Percentiles rank a stretch among this genome's conserved stretches.
phyloP scores from a whole-genome alignment of 2,113 vertebrate genomes.

The Oryzias curvinotus region DNA sequence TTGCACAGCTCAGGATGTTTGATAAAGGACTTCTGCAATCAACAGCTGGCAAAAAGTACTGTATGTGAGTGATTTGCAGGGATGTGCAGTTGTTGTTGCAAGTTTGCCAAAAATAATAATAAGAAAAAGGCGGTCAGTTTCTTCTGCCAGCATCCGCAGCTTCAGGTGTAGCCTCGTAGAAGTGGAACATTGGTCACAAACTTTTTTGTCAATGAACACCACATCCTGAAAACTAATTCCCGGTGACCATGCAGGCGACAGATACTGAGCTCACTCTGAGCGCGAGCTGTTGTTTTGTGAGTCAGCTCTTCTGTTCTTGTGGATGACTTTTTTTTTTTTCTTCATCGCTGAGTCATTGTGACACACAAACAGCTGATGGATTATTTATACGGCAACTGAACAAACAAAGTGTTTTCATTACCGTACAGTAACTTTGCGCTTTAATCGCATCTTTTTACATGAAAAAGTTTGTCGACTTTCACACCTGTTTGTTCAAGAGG shows the following conservation, averaged over 20 bases:
- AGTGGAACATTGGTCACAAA: conserved; percentile 10
- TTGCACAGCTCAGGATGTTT: too few species aligned
- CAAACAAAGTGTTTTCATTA: conserved; percentile 5
- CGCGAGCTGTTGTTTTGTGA: conserved; percentile 63
- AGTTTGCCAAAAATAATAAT: too few species aligned
- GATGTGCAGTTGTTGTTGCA: too few species aligned
- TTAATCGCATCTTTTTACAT: too few species aligned
- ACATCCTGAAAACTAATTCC: conserved; percentile 20
- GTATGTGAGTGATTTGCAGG: too few species aligned
- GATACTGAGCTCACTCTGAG: conserved; percentile 31
- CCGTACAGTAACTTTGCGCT: too few species aligned
- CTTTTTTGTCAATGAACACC: conserved; percentile 46
- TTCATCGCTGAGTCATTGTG: conserved; percentile 58
- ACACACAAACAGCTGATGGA: conserved; percentile 39
- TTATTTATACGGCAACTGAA: conserved; percentile 52
- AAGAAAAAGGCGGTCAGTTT: too few species aligned
- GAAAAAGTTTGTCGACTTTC: too few species aligned
- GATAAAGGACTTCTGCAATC: too few species aligned
- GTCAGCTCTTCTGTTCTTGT: conserved; percentile 68
- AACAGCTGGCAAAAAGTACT: too few species aligned
- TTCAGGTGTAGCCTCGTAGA: conserved; percentile 16
- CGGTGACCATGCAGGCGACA: conserved; percentile 37
- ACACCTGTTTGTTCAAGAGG: background rate
- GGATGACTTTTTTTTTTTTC: conserved; percentile 60
- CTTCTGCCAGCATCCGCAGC: conserved; percentile 18